These are phyloP conservation scores for Gopherus flavomarginatus DNA, from an alignment of 2,113 vertebrate species.

Conservation along the genomic window DNA sequence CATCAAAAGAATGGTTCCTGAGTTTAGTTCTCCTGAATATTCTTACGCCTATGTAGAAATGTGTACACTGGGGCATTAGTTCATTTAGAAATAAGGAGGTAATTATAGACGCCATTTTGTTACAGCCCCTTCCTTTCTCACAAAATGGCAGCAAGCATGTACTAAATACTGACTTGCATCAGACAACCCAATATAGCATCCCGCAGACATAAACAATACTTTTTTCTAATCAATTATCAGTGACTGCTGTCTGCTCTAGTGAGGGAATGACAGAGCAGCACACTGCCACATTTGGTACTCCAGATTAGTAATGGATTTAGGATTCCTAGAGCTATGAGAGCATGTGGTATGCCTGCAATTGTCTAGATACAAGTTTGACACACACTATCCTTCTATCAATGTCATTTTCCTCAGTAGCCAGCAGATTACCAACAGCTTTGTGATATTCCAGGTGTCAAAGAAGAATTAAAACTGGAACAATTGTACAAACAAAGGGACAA, in stretches of 20 bases:
- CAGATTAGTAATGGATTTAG: slow-evolving; percentile 60
- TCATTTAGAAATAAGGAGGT: not conserved
- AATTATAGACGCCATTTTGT: slow-evolving; percentile 38
- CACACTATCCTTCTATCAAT: slow-evolving; percentile 69
- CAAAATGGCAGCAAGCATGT: slow-evolving; percentile 27
- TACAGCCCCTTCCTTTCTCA: not conserved
- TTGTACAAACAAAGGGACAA: slow-evolving; percentile 71
- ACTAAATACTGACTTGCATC: not conserved
- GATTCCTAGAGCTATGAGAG: slow-evolving; percentile 48
- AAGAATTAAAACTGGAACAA: slow-evolving; percentile 75
- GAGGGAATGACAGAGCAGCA: slow-evolving; percentile 13
- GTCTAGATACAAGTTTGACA: slow-evolving; percentile 60
- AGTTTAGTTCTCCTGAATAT: not conserved
- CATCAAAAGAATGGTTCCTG: not conserved
- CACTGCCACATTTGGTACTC: slow-evolving; percentile 24
- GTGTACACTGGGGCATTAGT: not conserved
- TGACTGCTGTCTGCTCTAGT: slow-evolving; percentile 12
- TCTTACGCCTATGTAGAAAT: not conserved
- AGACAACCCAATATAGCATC: not conserved
- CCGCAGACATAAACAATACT: not conserved
- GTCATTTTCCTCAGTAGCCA: slow-evolving; percentile 65
- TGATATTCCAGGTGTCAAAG: slow-evolving; percentile 77
- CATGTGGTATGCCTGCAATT: slow-evolving; percentile 66
- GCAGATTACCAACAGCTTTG: slow-evolving; percentile 74
- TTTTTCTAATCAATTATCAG: slow-evolving; percentile 10